These are phyloP conservation scores for Lithodes maja DNA, from an alignment of 2,888 invertebrate species.

Conservation along the genomic window DNA sequence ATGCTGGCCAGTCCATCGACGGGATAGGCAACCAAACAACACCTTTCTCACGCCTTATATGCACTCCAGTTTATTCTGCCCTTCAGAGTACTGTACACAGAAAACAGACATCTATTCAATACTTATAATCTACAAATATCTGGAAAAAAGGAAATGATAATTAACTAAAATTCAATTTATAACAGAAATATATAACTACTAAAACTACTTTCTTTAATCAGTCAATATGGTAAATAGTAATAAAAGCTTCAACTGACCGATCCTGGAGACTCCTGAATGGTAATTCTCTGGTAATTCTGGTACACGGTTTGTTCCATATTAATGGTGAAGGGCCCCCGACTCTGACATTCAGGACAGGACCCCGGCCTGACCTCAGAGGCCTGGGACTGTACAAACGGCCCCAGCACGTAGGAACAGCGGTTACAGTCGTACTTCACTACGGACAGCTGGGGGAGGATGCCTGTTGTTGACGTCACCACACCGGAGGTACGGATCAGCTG, in stretches of 20 bases:
- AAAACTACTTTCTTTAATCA: background rate
- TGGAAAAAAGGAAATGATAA: background rate
- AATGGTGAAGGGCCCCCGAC: conserved; percentile 93
- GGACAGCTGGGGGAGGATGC: conserved; percentile 95
- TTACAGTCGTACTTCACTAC: conserved; percentile 98
- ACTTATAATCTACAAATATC: background rate
- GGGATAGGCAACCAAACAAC: no score
- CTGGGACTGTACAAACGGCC: conserved; percentile 96
- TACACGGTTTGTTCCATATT: conserved; percentile 99
- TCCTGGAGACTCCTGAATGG: conserved; percentile 98
- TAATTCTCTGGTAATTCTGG: conserved; percentile 98
- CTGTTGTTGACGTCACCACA: conserved; percentile 96
- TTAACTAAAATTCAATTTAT: background rate
- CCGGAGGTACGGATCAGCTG: conserved; percentile 95
- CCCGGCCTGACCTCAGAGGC: conserved; percentile 96
- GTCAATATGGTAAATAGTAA: background rate
- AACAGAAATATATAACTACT: background rate
- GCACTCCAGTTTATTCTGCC: no score
- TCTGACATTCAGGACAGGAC: conserved; percentile 98
- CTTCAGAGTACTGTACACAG: no score
- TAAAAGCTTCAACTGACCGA: conserved; percentile 75
- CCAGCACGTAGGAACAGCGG: conserved; percentile 94
- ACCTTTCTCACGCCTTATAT: no score
- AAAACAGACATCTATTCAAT: background rate
- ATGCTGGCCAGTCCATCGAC: no score